Percentiles rank a stretch among this genome's conserved stretches.
Conservation (phyloP, 2,888 invertebrate genomes). For the Alviniconcha strummeri region DNA sequence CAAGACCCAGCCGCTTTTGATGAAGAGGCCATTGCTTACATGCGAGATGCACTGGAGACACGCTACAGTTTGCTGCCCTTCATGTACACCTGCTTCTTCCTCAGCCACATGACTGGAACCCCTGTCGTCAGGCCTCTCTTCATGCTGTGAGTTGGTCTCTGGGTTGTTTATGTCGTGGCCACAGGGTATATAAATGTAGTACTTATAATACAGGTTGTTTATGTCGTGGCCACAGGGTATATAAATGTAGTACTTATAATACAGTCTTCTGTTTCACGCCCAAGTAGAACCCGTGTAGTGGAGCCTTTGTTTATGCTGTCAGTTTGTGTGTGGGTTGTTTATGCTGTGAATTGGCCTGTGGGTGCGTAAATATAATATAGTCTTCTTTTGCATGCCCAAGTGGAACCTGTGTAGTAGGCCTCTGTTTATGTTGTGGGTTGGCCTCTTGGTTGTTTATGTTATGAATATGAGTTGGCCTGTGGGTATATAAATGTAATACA, state of each 20-base stretch:
- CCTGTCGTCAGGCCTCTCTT: constrained; percentile 66
- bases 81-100: constrained; percentile 73
- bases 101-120: constrained; percentile 60
- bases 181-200: too few relatives aligned
- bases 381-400: too few relatives aligned
- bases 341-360: too few relatives aligned
- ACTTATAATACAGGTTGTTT: background rate
- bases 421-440: constrained; percentile 67
- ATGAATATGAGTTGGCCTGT: too few relatives aligned
- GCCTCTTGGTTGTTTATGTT: background rate
- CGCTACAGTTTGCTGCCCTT: constrained; percentile 75
- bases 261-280: too few relatives aligned
- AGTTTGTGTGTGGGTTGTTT: too few relatives aligned
- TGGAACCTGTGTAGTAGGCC: constrained; percentile 45
- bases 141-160: constrained; percentile 59
- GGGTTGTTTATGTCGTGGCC: background rate
- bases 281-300: too few relatives aligned
- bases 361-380: too few relatives aligned
- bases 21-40: constrained; percentile 77
- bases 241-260: too few relatives aligned
- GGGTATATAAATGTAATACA: too few relatives aligned
- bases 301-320: too few relatives aligned
- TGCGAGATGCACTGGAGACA: constrained; percentile 59
- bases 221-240: too few relatives aligned
- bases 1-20: constrained; percentile 90